Evolutionary conservation across 2,797 vertebrate species (phyloP), one percentile per base, ranked within the genome.

Genomic region (Brachymystax lenok): DNA sequence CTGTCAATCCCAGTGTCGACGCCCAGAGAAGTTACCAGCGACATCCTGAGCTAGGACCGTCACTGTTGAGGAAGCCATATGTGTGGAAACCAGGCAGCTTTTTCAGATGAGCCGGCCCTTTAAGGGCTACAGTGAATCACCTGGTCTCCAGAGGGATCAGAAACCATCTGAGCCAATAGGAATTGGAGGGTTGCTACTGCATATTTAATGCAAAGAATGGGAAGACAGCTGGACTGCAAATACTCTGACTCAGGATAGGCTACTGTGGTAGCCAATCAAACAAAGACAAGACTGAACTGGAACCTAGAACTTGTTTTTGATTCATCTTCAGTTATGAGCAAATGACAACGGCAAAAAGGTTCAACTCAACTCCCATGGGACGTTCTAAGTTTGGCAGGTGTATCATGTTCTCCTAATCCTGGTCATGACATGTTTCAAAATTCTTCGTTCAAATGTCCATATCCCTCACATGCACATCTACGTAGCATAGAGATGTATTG

Each of bases 1-100:
- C 72, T 75, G 82, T 81, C 70, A 54, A 89, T 84, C 83, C 84
- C 82, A 51, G 35, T 85, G 85, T 85, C 82, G 69, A 63, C 54
- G 71, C 83, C 79, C 83, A 80, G 84, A 80, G 21, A 77, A 72
- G 75, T 81, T 84, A 84, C 84, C 80, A 79, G 78, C 66, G 46
- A 73, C 70, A 64, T 72, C 80, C 80, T 50, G 30, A 78, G 73
- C 59, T n/a, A 30, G 13, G 21, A 27, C 69, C 64, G 35, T 27
- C 35, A 8, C 7, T 3, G 61, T 73, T 74, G 79, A 78, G 77
- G 84, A 59, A 80, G 70, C 71, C 78, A 56, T 73, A 27, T 59
- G 75, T 52, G 74, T 73, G 76, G 75, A n/a, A 10, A 67, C 27
- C 28, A 67, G 28, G 28, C 64, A 67, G 64, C 24, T 33, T 14